These are phyloP conservation scores for Mayetiola destructor DNA, from an alignment of 2,888 invertebrate species.

Conservation along the genomic window DNA sequence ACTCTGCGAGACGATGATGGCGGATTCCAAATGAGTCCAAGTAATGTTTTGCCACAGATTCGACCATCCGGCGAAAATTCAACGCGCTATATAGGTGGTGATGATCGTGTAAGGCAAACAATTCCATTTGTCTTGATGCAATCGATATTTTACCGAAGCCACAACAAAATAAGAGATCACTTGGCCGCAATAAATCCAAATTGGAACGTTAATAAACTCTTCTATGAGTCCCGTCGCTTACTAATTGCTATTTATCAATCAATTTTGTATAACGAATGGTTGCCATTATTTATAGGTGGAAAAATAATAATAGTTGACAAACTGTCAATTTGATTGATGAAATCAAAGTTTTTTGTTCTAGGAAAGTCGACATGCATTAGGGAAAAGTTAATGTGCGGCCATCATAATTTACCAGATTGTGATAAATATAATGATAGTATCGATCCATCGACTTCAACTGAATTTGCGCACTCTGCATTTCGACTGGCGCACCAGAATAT, in stretches of 20 bases:
- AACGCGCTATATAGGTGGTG: background rate
- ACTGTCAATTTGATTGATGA: no score
- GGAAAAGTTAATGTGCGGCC: no score
- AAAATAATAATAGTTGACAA: no score
- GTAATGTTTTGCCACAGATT: background rate
- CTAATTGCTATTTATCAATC: background rate
- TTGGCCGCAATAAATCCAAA: background rate
- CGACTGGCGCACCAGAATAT: background rate
- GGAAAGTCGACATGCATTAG: no score
- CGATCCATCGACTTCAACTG: background rate
- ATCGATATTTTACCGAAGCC: background rate
- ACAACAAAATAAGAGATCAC: background rate
- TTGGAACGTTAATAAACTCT: background rate
- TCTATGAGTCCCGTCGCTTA: background rate
- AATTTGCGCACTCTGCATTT: background rate
- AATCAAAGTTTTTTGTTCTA: no score
- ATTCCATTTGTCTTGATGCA: background rate
- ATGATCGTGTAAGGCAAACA: background rate
- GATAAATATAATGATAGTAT: background rate
- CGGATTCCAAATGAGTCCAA: background rate
- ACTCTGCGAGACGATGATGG: background rate
- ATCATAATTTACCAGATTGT: no score
- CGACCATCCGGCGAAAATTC: background rate
- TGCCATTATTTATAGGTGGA: background rate
- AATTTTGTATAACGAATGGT: background rate